Evolutionary conservation across 2,113 vertebrate genomes (phyloP), one percentile per base, ranked within the genome.

Genomic region (Aviceda subcristata): DNA sequence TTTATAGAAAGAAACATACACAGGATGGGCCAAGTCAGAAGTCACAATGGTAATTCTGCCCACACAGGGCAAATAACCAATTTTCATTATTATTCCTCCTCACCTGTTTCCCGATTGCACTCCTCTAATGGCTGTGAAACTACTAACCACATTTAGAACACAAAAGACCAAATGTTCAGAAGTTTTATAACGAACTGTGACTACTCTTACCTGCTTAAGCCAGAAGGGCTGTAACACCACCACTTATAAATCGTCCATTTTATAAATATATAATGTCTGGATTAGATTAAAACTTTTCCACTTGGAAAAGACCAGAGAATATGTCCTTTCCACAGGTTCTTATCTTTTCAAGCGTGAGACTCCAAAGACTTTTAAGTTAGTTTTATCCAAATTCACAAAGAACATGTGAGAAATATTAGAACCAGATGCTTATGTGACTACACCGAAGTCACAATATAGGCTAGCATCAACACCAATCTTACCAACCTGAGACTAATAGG

Each of bases 31-130:
- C 10, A 6, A 68, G 43, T 50, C 30, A 43, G 30, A 62, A 55
- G 3, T 29, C 53, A 24, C 15, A 45, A 3, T 0, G 0, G 20
- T 12, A 80, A 11, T 24, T 56, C 13, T 68, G 50, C 41, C 30
- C 6, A 0, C 4, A 9, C 8, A 75, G 30, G 20, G 8, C 10
- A 63, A 16, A 39, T 19, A 21, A 45, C 10, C 10, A 8, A 2
- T 5, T 50, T 15, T 13, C 26, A 41, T 7, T 23, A 22, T 6
- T 15, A 10, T 4, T 30, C 32, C 19, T 79, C n/a, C 57, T 76
- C 53, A 29, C 8, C 12, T 39, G 19, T 5, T 24, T 32, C 21
- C 41, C 48, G 51, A 63, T 8, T 5, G 6, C n/a, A n/a, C 21
- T 64, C 27, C 38, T 45, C 11, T 14, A 13, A 3, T 1, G 3